Conservation (phyloP, 2,113 vertebrate genomes). For the Thunnus maccoyii region DNA sequence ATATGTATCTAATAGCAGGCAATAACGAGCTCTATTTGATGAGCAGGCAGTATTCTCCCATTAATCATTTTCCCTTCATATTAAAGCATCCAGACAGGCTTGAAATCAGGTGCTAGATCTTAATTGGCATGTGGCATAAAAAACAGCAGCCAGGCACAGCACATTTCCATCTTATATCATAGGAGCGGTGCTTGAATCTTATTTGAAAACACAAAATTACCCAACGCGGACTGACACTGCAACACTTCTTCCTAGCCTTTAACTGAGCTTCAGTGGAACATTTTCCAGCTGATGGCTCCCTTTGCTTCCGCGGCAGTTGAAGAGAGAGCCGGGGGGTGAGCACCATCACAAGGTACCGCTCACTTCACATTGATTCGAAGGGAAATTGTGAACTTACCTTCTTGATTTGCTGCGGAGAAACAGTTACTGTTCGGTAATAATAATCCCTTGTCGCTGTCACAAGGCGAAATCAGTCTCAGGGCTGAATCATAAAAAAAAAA, state of each 20-base stretch:
- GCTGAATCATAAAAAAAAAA: neutral
- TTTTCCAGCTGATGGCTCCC: neutral
- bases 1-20: slow-evolving; percentile 34
- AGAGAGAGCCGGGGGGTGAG: neutral
- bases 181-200: fast-evolving
- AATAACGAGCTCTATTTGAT: slow-evolving; percentile 5
- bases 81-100: neutral
- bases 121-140: slow-evolving; percentile 8
- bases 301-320: slow-evolving; percentile 8
- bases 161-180: neutral
- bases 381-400: slow-evolving; percentile 64
- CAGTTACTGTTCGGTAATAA: slow-evolving; percentile 29
- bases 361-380: neutral
- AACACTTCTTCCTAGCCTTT: neutral
- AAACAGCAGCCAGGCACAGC: neutral
- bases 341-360: slow-evolving; percentile 39
- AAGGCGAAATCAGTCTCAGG: neutral
- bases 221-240: neutral
- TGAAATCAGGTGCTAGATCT: slow-evolving; percentile 11
- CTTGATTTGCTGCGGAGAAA: slow-evolving; percentile 61
- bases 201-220: neutral
- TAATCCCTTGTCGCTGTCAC: slow-evolving; percentile 77
- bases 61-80: neutral
- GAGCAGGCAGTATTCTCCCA: neutral
- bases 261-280: neutral